These are phyloP conservation scores for Drosophila rubida DNA, from an alignment of 2,888 invertebrate species.

Conservation along the genomic window DNA sequence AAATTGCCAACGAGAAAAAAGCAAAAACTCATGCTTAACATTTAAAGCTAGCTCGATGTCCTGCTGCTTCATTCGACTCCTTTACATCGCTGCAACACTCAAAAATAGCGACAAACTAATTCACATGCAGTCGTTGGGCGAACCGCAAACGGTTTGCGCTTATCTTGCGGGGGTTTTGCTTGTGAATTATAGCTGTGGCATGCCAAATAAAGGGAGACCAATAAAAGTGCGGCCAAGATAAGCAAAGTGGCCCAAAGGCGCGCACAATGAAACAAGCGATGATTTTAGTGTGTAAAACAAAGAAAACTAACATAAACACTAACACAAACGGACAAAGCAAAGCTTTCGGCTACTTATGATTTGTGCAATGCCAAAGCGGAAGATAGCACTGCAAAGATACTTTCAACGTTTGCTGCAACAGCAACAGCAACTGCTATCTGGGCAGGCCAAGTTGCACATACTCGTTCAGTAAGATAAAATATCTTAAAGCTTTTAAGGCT, in stretches of 20 bases:
- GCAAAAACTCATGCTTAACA: background rate
- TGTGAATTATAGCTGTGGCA: constrained; percentile 67
- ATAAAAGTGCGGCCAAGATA: constrained; percentile 76
- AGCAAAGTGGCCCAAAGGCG: constrained; percentile 60
- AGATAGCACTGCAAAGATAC: constrained; percentile 28
- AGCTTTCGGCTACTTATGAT: constrained; percentile 50
- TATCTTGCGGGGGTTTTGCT: constrained; percentile 46
- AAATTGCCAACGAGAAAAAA: background rate
- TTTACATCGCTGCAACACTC: constrained; percentile 21
- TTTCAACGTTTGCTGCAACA: constrained; percentile 47
- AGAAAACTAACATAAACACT: constrained; percentile 4
- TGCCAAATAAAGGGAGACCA: constrained; percentile 73
- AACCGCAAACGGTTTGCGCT: constrained; percentile 54
- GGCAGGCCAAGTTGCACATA: constrained; percentile 37
- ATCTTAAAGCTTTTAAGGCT: constrained; percentile 55
- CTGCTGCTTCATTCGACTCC: constrained; percentile 8
- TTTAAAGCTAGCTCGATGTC: constrained; percentile 24
- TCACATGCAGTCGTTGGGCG: constrained; percentile 49
- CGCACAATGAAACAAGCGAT: constrained; percentile 20
- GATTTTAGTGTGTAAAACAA: constrained; percentile 24
- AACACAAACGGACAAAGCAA: constrained; percentile 20
- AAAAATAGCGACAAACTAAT: constrained; percentile 50
- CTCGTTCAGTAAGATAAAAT: constrained; percentile 28
- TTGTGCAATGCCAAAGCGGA: constrained; percentile 41
- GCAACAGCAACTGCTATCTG: constrained; percentile 31